A percentile compares a stretch with the other conserved stretches of the same genome.
Conservation (phyloP, 2,113 vertebrate genomes). For the Hemiprocne comata region DNA sequence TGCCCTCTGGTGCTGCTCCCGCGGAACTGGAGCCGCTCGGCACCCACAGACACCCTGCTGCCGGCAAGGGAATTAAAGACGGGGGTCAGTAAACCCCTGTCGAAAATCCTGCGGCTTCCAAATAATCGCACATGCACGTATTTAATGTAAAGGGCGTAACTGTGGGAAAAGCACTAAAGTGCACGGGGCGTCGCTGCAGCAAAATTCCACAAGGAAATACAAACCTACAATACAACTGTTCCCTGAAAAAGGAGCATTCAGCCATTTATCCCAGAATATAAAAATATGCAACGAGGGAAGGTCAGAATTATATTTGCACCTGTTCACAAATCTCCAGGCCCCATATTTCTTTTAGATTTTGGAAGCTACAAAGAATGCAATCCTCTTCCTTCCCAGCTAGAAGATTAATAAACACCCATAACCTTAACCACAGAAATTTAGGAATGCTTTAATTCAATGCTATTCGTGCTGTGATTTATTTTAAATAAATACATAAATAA, state of each 20-base stretch:
- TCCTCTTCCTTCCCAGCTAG: neutral
- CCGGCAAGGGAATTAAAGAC: neutral
- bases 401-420: rapidly evolving
- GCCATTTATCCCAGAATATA: constrained; percentile 34
- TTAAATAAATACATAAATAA: neutral
- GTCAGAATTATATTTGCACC: constrained; percentile 26
- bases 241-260: constrained; percentile 14
- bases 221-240: constrained; percentile 49
- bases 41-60: constrained; percentile 10
- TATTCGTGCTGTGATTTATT: neutral
- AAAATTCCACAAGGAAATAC: constrained; percentile 45
- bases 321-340: neutral
- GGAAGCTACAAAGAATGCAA: neutral
- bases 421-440: neutral
- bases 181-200: neutral
- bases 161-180: neutral
- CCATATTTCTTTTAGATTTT: neutral
- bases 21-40: neutral
- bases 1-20: constrained; percentile 74
- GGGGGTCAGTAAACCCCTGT: constrained; percentile 15
- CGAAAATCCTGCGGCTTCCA: constrained; percentile 7
- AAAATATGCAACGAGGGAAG: neutral
- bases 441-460: neutral
- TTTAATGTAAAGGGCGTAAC: constrained; percentile 20
- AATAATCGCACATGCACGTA: neutral